Evolutionary conservation across 2,888 invertebrate species (phyloP), one percentile per base, ranked within the genome.

Genomic region (Tipula vernalis): DNA sequence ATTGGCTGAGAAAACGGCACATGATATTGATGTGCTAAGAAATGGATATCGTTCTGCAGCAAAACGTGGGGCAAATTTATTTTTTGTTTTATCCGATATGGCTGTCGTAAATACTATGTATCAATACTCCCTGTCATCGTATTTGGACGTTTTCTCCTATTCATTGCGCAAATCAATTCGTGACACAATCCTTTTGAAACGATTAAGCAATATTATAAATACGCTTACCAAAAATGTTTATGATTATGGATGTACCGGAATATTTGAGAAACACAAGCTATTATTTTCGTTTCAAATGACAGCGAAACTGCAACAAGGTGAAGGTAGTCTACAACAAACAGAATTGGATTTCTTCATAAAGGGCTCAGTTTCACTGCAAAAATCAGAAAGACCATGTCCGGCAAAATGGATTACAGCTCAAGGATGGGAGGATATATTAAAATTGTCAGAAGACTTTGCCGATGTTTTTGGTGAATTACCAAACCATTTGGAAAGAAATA

Each of bases 311-410:
- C 95, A 97, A 89, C 95, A 96, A 90, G 95, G 95, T 89, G 93
- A 94, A 6, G 93, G 92, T 0, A 90, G 92, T 36, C 91, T 98
- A 0, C 91, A 90, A 0, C 97, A 96, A 89, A 90, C 91, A 5
- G 95, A 98, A 90, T 90, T 98, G 39, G 97, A 98, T 90, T 98
- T 98, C 92, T 98, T 98, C 90, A 96, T 98, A 88, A 98, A 98
- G 89, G 97, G 96, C 83, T 95, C 95, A 88, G 94, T 97, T 0
- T 93, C 95, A 0, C 91, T 98, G 88, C 96, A 97, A 90, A 96
- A 96, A 91, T 93, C 95, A 0, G 89, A 93, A 13, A 51, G 93
- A 18, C 90, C 92, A 13, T 94, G 94, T 90, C 96, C 97, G 0
- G 94, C 94, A 0, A 89, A 92, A 1, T 98, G 97, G 97, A 91